Evolutionary conservation across 1,140 invertebrate genomes (phyloP), one percentile per base, ranked within the genome.

Genomic region (Aplysia californica): DNA sequence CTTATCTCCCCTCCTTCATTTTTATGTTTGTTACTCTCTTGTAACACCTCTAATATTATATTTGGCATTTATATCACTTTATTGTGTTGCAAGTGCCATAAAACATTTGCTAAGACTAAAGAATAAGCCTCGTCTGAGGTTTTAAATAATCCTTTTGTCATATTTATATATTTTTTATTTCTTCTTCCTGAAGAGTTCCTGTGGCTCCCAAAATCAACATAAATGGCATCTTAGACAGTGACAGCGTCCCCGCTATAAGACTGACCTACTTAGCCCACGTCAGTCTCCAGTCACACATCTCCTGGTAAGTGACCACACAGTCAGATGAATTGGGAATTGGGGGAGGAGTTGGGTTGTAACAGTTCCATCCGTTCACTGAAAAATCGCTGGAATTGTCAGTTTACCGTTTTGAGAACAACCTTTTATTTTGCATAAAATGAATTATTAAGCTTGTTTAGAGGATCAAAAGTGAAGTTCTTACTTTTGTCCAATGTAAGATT

Each of bases 231-330:
- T 65, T 82, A 23, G 86, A 87, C 59, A 83, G 85, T 74, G 84
- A 86, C 75, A 86, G 85, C 76, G 80, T 87, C 59, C 86, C 86
- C 67, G 86, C 86, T 39, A 83, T 87, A 33, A 87, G 83, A 74
- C 73, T 87, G n/a, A 80, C 81, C 0, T 76, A 79, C 31, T 50
- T 82, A 29, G 74, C 79, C 33, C 76, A 83, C 35, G 74, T 87
- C 18, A 59, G 78, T 23, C 76, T 86, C 3, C 69, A 81, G 4
- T 77, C 80, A 59, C 74, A 79, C 55, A 84, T 87, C n/a, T 83
- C 84, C 41, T 85, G 86, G 86, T 87, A 77, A 79, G 77, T 68
- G 26, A 29, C 35, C 56, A 26, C 1, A 50, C 10, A 10, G n/a
- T 10, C 44, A 15, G 10, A n/a, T n/a, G 58, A 6, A 61, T 20